A percentile compares a stretch with the other conserved stretches of the same genome.
Conservation (phyloP, 2,797 vertebrate species). For the Hoplostethus mediterraneus region DNA sequence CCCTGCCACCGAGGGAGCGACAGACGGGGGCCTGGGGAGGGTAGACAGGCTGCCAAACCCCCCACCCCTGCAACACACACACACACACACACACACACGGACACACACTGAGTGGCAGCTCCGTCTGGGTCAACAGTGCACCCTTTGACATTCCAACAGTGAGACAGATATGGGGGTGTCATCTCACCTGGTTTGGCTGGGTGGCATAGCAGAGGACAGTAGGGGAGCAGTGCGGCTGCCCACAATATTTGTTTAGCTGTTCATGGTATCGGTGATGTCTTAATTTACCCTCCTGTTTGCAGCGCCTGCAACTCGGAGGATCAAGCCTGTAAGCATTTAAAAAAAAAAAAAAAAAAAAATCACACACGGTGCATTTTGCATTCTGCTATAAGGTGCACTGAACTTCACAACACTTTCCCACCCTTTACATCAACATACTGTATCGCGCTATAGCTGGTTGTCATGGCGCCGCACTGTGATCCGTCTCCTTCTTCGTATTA, state of each 20-base stretch:
- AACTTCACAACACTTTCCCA: not conserved
- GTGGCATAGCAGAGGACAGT: constrained; percentile 60
- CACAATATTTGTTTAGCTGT: constrained; percentile 83
- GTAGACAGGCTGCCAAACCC: constrained; percentile 7
- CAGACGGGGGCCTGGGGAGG: constrained; percentile 59
- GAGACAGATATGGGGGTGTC: constrained; percentile 71
- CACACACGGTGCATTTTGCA: not conserved
- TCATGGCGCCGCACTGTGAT: constrained; percentile 26
- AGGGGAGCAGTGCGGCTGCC: constrained; percentile 54
- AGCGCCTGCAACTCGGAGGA: constrained; percentile 23
- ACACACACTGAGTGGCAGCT: constrained; percentile 79
- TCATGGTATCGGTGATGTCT: constrained; percentile 57
- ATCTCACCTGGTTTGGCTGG: constrained; percentile 75
- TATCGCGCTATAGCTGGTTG: constrained; percentile 33
- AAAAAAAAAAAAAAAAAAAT: too few species aligned
- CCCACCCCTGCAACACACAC: constrained; percentile 30
- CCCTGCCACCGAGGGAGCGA: constrained; percentile 60
- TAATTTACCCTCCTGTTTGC: constrained; percentile 65
- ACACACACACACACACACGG: constrained; percentile 40
- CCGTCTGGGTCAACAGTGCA: constrained; percentile 83
- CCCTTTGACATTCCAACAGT: constrained; percentile 71
- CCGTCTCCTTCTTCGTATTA: constrained; percentile 23
- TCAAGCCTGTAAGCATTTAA: too few species aligned
- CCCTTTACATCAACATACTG: not conserved
- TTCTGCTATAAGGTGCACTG: not conserved